These are phyloP conservation scores for Tortrix viridana DNA, from an alignment of 2,888 invertebrate species.

Conservation along the genomic window DNA sequence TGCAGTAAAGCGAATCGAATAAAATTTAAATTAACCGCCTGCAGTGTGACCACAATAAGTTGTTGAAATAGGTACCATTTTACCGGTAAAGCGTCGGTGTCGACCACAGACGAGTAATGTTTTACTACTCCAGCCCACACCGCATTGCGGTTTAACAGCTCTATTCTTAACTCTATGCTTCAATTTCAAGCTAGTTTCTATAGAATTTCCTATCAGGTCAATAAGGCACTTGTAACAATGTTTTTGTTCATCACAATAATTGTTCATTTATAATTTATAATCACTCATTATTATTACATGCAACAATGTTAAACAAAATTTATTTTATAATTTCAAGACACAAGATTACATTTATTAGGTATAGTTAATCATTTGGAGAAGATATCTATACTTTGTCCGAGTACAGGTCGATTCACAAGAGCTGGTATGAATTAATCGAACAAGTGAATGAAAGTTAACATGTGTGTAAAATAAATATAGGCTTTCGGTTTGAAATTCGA, in stretches of 20 bases:
- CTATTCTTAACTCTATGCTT: slow-evolving; percentile 21
- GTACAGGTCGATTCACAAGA: too few relatives aligned
- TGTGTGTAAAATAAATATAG: too few relatives aligned
- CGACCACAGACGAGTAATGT: slow-evolving; percentile 12
- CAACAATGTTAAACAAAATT: slow-evolving; percentile 5
- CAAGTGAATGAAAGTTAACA: too few relatives aligned
- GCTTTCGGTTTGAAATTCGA: too few relatives aligned
- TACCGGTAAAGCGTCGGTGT: slow-evolving; percentile 15
- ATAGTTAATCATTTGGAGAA: too few relatives aligned
- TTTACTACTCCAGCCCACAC: neutral
- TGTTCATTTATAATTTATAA: slow-evolving; percentile 15
- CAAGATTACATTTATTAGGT: neutral
- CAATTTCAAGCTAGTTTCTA: slow-evolving; percentile 21
- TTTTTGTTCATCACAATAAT: slow-evolving; percentile 35
- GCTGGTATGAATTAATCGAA: too few relatives aligned
- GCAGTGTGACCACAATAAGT: slow-evolving; percentile 24
- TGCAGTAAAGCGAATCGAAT: slow-evolving; percentile 23
- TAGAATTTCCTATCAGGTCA: slow-evolving; percentile 24
- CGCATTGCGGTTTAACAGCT: slow-evolving; percentile 18
- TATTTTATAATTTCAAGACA: neutral
- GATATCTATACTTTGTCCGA: too few relatives aligned
- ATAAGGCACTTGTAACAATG: slow-evolving; percentile 33
- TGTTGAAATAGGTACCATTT: slow-evolving; percentile 31
- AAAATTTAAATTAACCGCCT: slow-evolving; percentile 22
- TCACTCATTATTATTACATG: slow-evolving; percentile 5